A percentile compares a stretch with the other conserved stretches of the same genome.
Conservation (phyloP, 2,113 vertebrate genomes). For the Saimiri boliviensis region DNA sequence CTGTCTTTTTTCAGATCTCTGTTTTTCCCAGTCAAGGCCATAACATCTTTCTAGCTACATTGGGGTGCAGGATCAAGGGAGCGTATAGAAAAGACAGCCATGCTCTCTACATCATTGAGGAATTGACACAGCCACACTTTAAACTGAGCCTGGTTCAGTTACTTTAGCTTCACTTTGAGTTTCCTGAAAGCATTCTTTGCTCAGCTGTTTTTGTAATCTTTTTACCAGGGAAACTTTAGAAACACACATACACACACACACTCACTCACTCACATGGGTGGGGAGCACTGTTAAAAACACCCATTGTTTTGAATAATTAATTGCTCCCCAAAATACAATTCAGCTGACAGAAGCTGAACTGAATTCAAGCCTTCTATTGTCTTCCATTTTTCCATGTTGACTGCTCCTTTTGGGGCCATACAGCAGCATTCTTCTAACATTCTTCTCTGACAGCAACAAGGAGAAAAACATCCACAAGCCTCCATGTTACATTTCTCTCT, state of each 20-base stretch:
- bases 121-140: background rate
- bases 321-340: constrained; percentile 51
- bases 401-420: background rate
- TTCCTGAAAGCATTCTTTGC: constrained; percentile 29
- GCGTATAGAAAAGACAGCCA: background rate
- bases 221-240: background rate
- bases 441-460: background rate
- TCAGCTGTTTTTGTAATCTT: constrained; percentile 19
- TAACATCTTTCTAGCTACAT: background rate
- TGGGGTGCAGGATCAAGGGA: background rate
- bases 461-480: background rate
- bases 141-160: background rate
- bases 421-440: background rate
- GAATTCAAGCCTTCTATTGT: background rate
- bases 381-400: background rate
- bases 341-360: constrained; percentile 18
- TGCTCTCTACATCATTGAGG: background rate
- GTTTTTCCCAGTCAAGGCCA: background rate
- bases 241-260: background rate
- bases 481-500: background rate
- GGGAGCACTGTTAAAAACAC: background rate
- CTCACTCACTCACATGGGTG: background rate
- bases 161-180: background rate
- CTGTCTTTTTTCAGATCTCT: background rate
- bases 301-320: constrained; percentile 56